phyloP scores from a whole-genome alignment of 2,888 invertebrate genomes.

The Phytoseiulus persimilis region DNA sequence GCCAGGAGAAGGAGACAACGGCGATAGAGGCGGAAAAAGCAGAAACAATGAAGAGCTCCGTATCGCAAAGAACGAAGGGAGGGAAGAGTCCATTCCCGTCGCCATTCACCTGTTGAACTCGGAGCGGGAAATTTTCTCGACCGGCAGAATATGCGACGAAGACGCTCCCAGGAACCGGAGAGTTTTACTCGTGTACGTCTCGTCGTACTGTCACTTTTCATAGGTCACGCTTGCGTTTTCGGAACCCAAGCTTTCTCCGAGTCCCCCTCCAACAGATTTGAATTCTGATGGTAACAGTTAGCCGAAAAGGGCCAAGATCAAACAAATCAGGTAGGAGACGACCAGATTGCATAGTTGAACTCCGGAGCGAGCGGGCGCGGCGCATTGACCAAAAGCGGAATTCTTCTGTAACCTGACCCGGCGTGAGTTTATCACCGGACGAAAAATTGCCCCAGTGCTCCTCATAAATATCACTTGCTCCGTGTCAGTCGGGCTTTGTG shows the following conservation, averaged over 20 bases:
- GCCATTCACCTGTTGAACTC: too few relatives aligned
- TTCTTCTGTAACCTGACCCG: constrained; percentile 5
- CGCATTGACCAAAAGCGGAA: constrained; percentile 5
- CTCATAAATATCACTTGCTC: constrained; percentile 5
- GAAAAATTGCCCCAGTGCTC: constrained; percentile 5
- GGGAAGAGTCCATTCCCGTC: too few relatives aligned
- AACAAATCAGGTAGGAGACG: background rate
- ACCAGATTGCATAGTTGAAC: background rate
- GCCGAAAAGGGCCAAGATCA: background rate
- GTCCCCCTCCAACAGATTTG: background rate
- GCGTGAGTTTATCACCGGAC: background rate
- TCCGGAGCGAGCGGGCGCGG: background rate
- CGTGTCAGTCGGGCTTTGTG: background rate
- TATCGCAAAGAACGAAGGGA: too few relatives aligned
- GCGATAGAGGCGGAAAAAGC: background rate
- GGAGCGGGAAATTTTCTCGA: too few relatives aligned
- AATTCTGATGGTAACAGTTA: background rate
- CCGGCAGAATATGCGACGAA: too few relatives aligned
- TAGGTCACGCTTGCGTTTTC: too few relatives aligned
- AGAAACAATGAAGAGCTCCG: background rate
- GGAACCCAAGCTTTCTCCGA: background rate
- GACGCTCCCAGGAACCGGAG: too few relatives aligned
- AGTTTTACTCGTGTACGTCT: too few relatives aligned
- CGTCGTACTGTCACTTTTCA: too few relatives aligned
- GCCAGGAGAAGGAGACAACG: background rate